phyloP scores from a whole-genome alignment of 2,797 vertebrate genomes.

The Sandelia bainsii region DNA sequence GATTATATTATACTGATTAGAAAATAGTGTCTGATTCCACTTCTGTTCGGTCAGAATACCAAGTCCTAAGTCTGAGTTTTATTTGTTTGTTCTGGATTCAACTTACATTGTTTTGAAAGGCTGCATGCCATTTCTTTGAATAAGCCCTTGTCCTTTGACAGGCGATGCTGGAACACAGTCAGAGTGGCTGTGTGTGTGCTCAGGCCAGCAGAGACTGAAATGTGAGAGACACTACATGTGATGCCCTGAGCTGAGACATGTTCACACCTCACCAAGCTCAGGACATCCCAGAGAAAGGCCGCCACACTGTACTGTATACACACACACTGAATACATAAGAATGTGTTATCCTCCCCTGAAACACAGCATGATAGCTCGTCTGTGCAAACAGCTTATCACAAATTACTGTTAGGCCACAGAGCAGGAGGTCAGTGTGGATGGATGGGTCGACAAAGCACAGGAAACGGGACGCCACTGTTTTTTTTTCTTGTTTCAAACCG shows the following conservation, averaged over 20 bases:
- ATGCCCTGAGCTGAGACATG: constrained; percentile 29
- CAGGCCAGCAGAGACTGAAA: constrained; percentile 18
- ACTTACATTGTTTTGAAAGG: neutral
- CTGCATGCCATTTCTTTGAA: neutral
- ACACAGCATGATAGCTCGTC: neutral
- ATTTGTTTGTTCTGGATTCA: neutral
- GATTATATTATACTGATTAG: no score
- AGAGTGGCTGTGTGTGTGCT: constrained; percentile 16
- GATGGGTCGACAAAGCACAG: neutral
- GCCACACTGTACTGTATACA: neutral
- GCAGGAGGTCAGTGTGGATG: neutral
- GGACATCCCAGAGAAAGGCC: constrained; percentile 49
- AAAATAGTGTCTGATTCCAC: no score
- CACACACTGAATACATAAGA: neutral
- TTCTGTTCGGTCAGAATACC: no score
- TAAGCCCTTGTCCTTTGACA: neutral
- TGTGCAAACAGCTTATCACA: neutral
- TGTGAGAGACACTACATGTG: constrained; percentile 27
- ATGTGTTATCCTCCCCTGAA: neutral
- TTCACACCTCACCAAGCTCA: constrained; percentile 56
- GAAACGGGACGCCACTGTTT: no score
- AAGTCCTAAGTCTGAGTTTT: no score
- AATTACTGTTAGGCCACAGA: neutral
- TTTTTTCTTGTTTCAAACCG: no score
- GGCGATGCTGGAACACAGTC: constrained; percentile 2